These are phyloP conservation scores for Philotrypesis tridentata DNA, from an alignment of 1,140 invertebrate genomes.

Conservation along the genomic window DNA sequence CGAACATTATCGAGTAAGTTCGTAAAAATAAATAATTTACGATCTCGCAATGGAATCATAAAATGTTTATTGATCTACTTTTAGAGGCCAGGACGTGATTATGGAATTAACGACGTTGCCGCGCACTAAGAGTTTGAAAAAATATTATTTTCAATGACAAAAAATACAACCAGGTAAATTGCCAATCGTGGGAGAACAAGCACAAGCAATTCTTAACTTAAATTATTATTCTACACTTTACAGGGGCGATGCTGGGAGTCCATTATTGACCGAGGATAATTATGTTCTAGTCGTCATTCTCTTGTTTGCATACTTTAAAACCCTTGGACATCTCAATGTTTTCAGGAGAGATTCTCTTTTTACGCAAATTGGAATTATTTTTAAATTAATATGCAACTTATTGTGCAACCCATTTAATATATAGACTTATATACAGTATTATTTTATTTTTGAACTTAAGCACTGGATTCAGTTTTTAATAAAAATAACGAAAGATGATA, in stretches of 20 bases:
- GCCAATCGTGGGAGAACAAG: background rate
- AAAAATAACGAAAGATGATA: no score
- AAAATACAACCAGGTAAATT: conserved; percentile 3
- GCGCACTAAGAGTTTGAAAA: background rate
- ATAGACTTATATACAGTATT: background rate
- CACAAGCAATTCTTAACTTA: no score
- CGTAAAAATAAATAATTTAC: background rate
- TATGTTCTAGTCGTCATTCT: conserved; percentile 75
- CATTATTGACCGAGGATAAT: conserved; percentile 64
- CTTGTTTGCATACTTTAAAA: conserved; percentile 78
- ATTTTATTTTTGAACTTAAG: no score
- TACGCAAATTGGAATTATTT: conserved; percentile 72
- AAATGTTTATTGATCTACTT: background rate
- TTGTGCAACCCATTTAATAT: background rate
- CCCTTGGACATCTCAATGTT: conserved; percentile 76
- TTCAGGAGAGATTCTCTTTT: conserved; percentile 73
- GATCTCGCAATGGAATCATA: background rate
- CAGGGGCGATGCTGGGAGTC: conserved; percentile 75
- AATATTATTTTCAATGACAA: conserved; percentile 4
- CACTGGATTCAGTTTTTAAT: no score
- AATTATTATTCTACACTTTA: conserved; percentile 15
- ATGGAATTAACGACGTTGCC: conserved; percentile 1
- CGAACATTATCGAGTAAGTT: background rate
- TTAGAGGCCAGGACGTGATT: background rate
- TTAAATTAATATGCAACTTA: background rate